Evolutionary conservation across 2,888 invertebrate genomes (phyloP).

Genomic region (Acanthosepion lycidas): DNA sequence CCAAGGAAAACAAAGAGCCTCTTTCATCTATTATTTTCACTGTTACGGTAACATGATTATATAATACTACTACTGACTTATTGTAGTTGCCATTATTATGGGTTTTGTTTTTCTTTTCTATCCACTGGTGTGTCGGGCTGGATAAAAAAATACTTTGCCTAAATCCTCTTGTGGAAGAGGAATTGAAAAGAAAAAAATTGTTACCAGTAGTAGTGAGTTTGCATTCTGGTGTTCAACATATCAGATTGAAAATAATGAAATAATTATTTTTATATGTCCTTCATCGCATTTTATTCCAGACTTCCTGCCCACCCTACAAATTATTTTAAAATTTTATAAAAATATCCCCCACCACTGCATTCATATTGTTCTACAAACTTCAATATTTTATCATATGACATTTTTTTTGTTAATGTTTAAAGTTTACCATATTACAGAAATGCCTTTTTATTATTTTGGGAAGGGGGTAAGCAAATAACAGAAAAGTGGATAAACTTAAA

Average conservation of each 20-base stretch:
- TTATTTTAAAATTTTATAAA: background rate
- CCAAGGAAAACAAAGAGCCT: background rate
- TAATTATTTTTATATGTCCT: background rate
- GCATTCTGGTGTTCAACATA: constrained; percentile 20
- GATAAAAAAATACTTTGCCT: background rate
- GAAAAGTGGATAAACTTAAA: background rate
- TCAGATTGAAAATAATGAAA: constrained; percentile 6
- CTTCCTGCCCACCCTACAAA: background rate
- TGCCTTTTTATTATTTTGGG: background rate
- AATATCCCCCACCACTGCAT: background rate
- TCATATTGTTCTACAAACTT: background rate
- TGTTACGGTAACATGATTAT: background rate
- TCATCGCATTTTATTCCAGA: background rate
- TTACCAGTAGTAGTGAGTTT: background rate
- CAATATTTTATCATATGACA: background rate
- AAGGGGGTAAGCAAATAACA: too few relatives aligned
- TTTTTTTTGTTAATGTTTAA: background rate
- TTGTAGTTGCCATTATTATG: background rate
- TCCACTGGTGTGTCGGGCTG: background rate
- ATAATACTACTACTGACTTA: background rate
- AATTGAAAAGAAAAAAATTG: background rate
- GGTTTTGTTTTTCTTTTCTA: background rate
- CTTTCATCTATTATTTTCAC: background rate
- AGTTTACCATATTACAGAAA: background rate
- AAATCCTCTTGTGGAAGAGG: background rate